phyloP scores from a whole-genome alignment of 2,888 invertebrate species.

The Drosophila borborema region DNA sequence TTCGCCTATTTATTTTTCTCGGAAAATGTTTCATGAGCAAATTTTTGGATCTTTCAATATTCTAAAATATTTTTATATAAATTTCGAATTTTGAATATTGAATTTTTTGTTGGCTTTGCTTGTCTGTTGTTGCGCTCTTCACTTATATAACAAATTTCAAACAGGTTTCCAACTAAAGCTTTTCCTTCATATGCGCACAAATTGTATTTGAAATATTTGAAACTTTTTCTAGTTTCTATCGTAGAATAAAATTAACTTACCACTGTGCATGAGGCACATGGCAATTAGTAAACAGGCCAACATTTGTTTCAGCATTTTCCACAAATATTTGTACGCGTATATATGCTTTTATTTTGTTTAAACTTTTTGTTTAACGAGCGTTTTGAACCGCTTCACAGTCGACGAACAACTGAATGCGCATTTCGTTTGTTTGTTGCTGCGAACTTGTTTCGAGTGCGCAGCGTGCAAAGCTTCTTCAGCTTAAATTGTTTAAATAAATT shows the following conservation, averaged over 20 bases:
- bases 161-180: slow-evolving; percentile 27
- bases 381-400: slow-evolving; percentile 49
- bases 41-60: no score
- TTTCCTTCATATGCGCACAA: slow-evolving; percentile 2
- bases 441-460: slow-evolving; percentile 44
- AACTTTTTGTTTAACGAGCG: slow-evolving; percentile 14
- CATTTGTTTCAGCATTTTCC: slow-evolving; percentile 81
- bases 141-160: slow-evolving; percentile 12
- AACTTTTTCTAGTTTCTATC: neutral
- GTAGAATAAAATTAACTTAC: slow-evolving; percentile 64
- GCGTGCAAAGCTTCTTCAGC: slow-evolving; percentile 56
- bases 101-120: neutral
- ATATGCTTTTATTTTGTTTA: slow-evolving; percentile 1
- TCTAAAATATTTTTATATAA: no score
- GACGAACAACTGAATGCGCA: slow-evolving; percentile 64
- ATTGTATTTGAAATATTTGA: neutral
- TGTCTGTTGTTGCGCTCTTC: neutral
- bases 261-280: slow-evolving; percentile 78
- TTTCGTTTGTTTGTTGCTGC: slow-evolving; percentile 39
- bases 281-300: slow-evolving; percentile 71
- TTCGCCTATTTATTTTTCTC: no score
- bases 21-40: no score
- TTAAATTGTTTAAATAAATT: slow-evolving; percentile 46
- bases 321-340: neutral
- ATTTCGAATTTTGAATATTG: neutral